Evolutionary conservation across 2,113 vertebrate genomes (phyloP).

Genomic region (Rhipidura dahli): DNA sequence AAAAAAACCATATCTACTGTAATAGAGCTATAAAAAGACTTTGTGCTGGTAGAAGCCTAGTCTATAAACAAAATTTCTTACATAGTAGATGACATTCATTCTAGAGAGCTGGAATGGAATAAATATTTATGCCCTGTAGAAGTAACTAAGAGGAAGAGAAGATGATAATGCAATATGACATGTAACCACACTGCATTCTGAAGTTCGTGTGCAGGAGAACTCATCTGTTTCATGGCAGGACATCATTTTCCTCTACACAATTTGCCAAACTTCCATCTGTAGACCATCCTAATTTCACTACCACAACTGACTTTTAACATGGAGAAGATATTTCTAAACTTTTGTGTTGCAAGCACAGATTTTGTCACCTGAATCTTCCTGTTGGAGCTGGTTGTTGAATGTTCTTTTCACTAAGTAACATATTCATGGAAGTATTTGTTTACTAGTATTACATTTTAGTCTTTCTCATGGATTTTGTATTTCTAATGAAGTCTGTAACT

Average conservation of each 20-base stretch:
- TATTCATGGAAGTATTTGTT: background rate
- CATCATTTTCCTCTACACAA: rapidly evolving
- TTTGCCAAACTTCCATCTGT: background rate
- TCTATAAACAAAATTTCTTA: background rate
- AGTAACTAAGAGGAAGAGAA: background rate
- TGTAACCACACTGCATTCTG: background rate
- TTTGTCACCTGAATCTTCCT: background rate
- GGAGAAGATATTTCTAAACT: background rate
- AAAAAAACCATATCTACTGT: background rate
- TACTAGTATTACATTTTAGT: background rate
- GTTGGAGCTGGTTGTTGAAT: background rate
- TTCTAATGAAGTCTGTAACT: background rate
- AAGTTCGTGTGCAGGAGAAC: background rate
- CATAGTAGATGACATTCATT: background rate
- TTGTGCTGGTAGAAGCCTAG: background rate
- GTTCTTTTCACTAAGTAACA: background rate
- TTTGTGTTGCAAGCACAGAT: background rate
- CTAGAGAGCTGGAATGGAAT: background rate
- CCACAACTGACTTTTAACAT: background rate
- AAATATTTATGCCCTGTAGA: background rate
- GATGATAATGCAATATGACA: background rate
- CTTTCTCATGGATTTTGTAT: background rate
- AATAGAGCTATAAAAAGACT: background rate
- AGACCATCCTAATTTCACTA: background rate
- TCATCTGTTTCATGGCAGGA: background rate